These are phyloP conservation scores for Dasyornis broadbenti DNA, from an alignment of 2,113 vertebrate species.

Conservation along the genomic window DNA sequence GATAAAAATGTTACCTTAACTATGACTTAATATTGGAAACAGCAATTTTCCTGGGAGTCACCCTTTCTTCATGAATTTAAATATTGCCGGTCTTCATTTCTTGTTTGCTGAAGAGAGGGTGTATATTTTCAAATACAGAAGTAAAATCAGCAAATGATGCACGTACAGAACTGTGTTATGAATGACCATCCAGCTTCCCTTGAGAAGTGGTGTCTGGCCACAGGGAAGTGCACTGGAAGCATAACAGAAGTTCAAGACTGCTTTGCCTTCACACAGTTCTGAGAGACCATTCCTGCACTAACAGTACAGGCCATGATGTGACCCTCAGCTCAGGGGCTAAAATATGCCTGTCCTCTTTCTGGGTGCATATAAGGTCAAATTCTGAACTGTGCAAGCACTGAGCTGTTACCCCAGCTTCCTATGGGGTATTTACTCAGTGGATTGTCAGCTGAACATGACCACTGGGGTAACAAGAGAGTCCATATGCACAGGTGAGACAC, in stretches of 20 bases:
- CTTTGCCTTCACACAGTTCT: not conserved
- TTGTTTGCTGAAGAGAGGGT: not conserved
- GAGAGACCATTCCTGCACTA: not conserved
- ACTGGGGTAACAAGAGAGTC: not conserved
- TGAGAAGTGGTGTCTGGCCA: not conserved
- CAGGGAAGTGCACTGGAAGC: not conserved
- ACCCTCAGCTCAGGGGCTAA: not conserved
- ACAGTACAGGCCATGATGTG: fast-evolving
- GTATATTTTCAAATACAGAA: not conserved
- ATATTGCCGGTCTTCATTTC: not conserved
- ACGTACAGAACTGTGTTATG: not conserved
- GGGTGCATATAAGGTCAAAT: not conserved
- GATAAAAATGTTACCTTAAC: not conserved
- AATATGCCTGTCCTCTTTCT: fast-evolving
- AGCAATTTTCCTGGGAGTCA: not conserved
- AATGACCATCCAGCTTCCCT: not conserved
- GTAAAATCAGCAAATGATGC: not conserved
- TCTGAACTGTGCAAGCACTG: not conserved
- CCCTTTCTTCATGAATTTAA: not conserved
- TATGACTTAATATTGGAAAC: not conserved
- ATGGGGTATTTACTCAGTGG: not conserved
- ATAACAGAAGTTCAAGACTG: not conserved
- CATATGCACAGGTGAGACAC: not conserved
- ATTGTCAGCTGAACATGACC: not conserved
- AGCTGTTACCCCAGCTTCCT: not conserved